These are phyloP conservation scores for Gallirallus australis DNA, from an alignment of 2,797 vertebrate species.

Conservation along the genomic window DNA sequence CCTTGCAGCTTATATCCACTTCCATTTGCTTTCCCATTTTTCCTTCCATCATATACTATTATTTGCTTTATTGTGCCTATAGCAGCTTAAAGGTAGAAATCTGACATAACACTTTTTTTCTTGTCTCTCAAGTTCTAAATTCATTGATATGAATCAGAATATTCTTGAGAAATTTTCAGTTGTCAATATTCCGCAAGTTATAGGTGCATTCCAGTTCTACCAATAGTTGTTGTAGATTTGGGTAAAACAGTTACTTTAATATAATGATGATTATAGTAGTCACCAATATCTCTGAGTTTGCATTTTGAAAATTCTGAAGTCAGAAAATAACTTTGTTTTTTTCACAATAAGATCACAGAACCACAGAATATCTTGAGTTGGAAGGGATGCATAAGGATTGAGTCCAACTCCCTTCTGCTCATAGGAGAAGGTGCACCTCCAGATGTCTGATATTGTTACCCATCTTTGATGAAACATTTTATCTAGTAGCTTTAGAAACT, in stretches of 20 bases:
- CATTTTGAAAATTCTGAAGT: not conserved
- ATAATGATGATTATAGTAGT: not conserved
- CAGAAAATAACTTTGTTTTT: not conserved
- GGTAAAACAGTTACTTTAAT: not conserved
- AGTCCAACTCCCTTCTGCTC: not conserved
- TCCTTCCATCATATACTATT: not conserved
- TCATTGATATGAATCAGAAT: not conserved
- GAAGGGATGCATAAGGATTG: rapidly evolving
- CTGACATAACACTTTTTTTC: not conserved
- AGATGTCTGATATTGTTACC: not conserved
- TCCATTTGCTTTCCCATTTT: not conserved
- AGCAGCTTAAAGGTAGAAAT: not conserved
- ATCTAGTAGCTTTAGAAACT: not conserved
- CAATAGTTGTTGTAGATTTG: not conserved
- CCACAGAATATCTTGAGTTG: not conserved
- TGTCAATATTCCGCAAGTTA: not conserved
- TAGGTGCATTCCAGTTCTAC: not conserved
- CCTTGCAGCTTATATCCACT: not conserved
- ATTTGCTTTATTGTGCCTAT: not conserved
- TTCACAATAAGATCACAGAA: not conserved
- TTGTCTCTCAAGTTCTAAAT: not conserved
- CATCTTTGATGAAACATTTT: not conserved
- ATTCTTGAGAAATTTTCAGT: not conserved
- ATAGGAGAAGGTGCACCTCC: not conserved
- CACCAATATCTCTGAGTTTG: not conserved